phyloP scores from a whole-genome alignment of 1,140 invertebrate genomes.

The Diachasma alloeum region DNA sequence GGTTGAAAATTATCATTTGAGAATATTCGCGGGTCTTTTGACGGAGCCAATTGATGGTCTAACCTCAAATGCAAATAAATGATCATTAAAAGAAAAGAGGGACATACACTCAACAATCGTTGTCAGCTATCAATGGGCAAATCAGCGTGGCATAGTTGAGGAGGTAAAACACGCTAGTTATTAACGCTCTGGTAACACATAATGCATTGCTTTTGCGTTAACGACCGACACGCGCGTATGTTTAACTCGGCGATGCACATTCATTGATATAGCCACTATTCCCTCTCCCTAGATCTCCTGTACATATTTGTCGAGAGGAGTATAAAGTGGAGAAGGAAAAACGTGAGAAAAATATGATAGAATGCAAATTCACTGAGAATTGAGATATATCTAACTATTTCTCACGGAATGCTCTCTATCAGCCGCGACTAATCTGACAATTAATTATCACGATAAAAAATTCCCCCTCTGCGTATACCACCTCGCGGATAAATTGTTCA shows the following conservation, averaged over 20 bases:
- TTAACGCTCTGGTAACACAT: constrained; percentile 17
- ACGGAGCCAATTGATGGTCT: neutral
- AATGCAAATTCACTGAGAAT: neutral
- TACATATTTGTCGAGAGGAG: neutral
- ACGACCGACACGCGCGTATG: constrained; percentile 20
- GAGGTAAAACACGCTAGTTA: constrained; percentile 20
- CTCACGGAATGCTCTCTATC: constrained; percentile 40
- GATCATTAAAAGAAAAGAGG: neutral
- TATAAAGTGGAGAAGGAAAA: neutral
- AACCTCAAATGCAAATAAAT: neutral
- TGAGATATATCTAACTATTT: neutral
- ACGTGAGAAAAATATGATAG: neutral
- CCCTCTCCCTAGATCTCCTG: neutral
- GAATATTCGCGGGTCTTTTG: neutral
- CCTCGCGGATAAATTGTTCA: neutral
- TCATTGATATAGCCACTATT: constrained; percentile 46
- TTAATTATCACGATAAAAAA: constrained; percentile 49
- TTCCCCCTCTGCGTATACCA: neutral
- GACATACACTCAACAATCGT: neutral
- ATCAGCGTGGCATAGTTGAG: constrained; percentile 22
- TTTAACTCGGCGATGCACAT: constrained; percentile 38
- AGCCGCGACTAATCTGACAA: constrained; percentile 52
- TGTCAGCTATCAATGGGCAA: neutral
- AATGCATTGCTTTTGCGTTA: constrained; percentile 23
- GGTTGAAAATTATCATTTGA: neutral